A percentile compares a stretch with the other conserved stretches of the same genome.
Evolutionary conservation across 1,140 invertebrate genomes (phyloP).

Genomic region (Cyclina sinensis): DNA sequence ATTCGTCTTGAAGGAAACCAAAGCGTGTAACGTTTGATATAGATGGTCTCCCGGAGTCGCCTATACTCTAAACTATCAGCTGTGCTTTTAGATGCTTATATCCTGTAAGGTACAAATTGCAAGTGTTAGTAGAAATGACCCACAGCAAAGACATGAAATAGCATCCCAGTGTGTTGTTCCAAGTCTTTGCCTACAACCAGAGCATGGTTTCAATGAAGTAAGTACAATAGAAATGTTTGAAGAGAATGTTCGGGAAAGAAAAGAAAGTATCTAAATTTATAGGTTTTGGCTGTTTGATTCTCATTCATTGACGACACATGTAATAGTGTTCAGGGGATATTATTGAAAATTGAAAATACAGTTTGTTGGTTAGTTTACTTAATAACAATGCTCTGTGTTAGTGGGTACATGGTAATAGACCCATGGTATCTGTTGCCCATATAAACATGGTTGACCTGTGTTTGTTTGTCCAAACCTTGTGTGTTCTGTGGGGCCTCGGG

Average conservation of each 20-base stretch:
- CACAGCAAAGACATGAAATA: too few species aligned
- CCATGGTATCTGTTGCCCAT: neutral
- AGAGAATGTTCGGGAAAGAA: too few species aligned
- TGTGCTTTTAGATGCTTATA: conserved; percentile 5
- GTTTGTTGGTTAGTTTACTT: too few species aligned
- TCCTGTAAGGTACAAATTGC: conserved; percentile 23
- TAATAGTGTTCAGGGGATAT: too few species aligned
- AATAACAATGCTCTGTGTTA: conserved; percentile 17
- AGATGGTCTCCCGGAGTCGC: conserved; percentile 45
- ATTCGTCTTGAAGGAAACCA: conserved; percentile 37
- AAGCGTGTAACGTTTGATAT: conserved; percentile 60
- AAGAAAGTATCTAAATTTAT: too few species aligned
- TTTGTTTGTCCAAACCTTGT: conserved; percentile 15
- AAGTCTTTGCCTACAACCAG: too few species aligned
- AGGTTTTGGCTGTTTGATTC: too few species aligned
- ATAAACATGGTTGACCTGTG: conserved; percentile 24
- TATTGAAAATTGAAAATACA: too few species aligned
- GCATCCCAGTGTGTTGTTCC: too few species aligned
- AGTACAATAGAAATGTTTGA: too few species aligned
- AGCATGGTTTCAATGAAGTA: neutral
- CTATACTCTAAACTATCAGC: conserved; percentile 43
- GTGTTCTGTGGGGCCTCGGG: neutral
- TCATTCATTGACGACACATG: too few species aligned
- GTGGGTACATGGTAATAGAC: neutral
- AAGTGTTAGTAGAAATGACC: conserved; percentile 17